Conservation (phyloP, 2,797 vertebrate genomes). For the Alfaro cultratus region DNA sequence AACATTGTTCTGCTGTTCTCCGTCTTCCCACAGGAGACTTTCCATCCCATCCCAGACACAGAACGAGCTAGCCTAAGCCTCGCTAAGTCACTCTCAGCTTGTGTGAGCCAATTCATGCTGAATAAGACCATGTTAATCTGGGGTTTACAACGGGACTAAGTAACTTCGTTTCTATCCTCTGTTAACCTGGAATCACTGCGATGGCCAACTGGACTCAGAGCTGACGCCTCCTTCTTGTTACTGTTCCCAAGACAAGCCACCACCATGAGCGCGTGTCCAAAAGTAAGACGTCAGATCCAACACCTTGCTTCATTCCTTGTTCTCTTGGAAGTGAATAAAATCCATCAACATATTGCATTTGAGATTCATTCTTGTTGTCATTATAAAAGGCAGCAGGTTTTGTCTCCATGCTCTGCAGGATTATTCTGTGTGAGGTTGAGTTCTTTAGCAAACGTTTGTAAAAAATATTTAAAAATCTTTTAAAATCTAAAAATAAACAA, state of each 20-base stretch:
- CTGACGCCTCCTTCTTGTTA: constrained; percentile 54
- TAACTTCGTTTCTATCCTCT: constrained; percentile 71
- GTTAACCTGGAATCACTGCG: constrained; percentile 70
- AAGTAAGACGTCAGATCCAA: constrained; percentile 8
- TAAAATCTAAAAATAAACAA: background rate
- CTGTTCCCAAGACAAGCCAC: constrained; percentile 55
- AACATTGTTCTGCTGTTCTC: constrained; percentile 72
- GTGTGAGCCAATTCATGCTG: constrained; percentile 77
- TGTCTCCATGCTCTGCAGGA: background rate
- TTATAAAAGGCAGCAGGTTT: background rate
- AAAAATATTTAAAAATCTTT: background rate
- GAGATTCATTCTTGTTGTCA: background rate
- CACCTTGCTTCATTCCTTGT: constrained; percentile 12
- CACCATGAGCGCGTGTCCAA: constrained; percentile 6
- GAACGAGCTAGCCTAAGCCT: constrained; percentile 77
- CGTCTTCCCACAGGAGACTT: constrained; percentile 71
- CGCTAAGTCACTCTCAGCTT: constrained; percentile 74
- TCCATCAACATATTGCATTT: background rate
- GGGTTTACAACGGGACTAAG: constrained; percentile 72
- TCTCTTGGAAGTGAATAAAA: constrained; percentile 9
- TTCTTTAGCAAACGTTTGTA: background rate
- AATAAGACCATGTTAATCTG: constrained; percentile 81
- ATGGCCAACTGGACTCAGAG: constrained; percentile 63
- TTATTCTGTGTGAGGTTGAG: background rate
- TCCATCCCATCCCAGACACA: constrained; percentile 72